A percentile compares a stretch with the other conserved stretches of the same genome.
These are phyloP conservation scores for Tachysurus vachellii DNA, from an alignment of 2,113 vertebrate genomes.

Conservation along the genomic window DNA sequence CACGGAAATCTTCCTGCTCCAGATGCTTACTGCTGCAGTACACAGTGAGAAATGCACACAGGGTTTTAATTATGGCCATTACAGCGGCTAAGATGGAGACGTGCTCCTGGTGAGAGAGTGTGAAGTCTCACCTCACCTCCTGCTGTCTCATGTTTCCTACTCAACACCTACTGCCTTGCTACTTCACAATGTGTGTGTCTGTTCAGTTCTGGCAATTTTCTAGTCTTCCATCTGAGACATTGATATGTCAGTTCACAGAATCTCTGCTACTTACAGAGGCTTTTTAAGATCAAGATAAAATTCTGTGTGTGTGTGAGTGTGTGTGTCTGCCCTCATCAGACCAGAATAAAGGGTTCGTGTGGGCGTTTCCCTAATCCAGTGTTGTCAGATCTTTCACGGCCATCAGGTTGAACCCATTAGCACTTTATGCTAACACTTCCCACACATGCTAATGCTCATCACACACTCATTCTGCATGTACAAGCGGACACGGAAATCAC, in stretches of 20 bases:
- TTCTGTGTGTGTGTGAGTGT: neutral
- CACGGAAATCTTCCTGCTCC: neutral
- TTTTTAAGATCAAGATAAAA: conserved; percentile 13
- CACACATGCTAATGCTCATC: conserved; percentile 40
- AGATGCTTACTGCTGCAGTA: neutral
- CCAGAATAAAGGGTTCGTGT: neutral
- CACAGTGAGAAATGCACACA: neutral
- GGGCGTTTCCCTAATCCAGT: conserved; percentile 33
- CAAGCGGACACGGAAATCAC: conserved; percentile 29
- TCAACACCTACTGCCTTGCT: conserved; percentile 35
- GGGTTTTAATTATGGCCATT: conserved; percentile 6
- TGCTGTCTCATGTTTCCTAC: conserved; percentile 29
- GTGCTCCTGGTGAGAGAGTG: conserved; percentile 6
- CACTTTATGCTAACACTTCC: conserved; percentile 39
- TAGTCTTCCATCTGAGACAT: conserved; percentile 2
- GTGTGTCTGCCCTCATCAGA: conserved; percentile 22
- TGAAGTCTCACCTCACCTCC: conserved; percentile 24
- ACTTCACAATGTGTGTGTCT: conserved; percentile 7
- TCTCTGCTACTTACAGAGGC: neutral
- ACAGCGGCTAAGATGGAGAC: conserved; percentile 11
- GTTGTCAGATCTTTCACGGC: conserved; percentile 25
- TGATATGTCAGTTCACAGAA: conserved; percentile 11
- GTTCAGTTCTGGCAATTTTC: neutral
- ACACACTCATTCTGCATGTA: conserved; percentile 37
- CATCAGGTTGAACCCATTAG: conserved; percentile 43